These are phyloP conservation scores for Calliopum simillimum DNA, from an alignment of 2,888 invertebrate genomes.

Conservation along the genomic window DNA sequence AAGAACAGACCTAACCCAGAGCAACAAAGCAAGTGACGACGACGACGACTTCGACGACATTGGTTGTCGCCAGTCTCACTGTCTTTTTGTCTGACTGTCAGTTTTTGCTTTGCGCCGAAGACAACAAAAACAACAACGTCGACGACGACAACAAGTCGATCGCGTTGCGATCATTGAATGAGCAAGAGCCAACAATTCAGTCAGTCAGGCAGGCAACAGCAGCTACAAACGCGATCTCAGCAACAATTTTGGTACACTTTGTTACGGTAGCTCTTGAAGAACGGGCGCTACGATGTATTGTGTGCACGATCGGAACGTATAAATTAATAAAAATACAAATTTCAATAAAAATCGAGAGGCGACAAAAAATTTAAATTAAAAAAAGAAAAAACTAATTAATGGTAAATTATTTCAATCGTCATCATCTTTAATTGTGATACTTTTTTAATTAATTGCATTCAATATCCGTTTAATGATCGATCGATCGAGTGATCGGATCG, in stretches of 20 bases:
- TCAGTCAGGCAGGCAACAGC: background rate
- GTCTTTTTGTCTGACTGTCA: background rate
- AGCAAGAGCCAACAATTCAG: background rate
- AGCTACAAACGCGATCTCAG: constrained; percentile 21
- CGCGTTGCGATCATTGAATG: constrained; percentile 16
- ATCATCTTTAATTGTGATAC: too few species aligned
- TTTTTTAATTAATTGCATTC: too few species aligned
- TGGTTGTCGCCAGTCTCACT: constrained; percentile 4
- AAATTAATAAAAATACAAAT: too few species aligned
- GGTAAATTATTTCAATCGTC: too few species aligned
- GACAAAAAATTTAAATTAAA: constrained; percentile 10
- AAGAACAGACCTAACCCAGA: constrained; percentile 1
- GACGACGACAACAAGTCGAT: constrained; percentile 7
- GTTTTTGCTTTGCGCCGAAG: constrained; percentile 3
- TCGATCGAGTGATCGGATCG: background rate
- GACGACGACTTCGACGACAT: constrained; percentile 21
- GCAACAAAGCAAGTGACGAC: constrained; percentile 6
- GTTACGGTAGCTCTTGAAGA: constrained; percentile 34
- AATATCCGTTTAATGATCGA: background rate
- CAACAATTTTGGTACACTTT: constrained; percentile 17
- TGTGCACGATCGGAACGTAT: background rate
- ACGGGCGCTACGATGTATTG: constrained; percentile 25
- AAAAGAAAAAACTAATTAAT: background rate
- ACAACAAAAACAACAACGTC: constrained; percentile 7
- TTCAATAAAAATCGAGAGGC: background rate